Evolutionary conservation across 2,888 invertebrate genomes (phyloP).

Genomic region (Eupithecia centaureata): DNA sequence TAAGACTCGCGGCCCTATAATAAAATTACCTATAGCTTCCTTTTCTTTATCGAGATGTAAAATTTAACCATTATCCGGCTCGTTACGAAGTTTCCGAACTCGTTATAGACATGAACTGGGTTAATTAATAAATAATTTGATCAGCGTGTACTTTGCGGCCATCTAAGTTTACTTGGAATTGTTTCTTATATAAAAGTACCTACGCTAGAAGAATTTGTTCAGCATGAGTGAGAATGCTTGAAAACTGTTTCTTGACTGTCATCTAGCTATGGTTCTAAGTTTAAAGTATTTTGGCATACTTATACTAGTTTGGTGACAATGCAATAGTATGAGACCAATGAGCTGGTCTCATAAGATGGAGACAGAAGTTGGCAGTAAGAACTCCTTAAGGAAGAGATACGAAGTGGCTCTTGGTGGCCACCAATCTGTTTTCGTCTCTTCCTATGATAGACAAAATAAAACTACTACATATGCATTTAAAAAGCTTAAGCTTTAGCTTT

Average conservation of each 20-base stretch:
- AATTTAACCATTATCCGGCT: conserved; percentile 24
- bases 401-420: no score
- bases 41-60: conserved; percentile 25
- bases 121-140: conserved; percentile 36
- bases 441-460: no score
- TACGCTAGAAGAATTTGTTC: conserved; percentile 17
- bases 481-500: no score
- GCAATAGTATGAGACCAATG: no score
- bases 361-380: no score
- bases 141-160: conserved; percentile 28
- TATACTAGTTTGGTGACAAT: no score
- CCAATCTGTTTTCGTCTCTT: no score
- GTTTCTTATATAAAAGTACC: conserved; percentile 34
- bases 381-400: no score
- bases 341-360: no score
- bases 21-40: conserved; percentile 11
- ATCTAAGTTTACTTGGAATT: conserved; percentile 30
- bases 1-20: not conserved
- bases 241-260: not conserved
- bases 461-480: no score
- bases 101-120: conserved; percentile 32
- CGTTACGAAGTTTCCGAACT: conserved; percentile 29
- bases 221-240: conserved; percentile 19
- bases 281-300: not conserved
- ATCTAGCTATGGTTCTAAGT: not conserved